phyloP scores from a whole-genome alignment of 2,797 vertebrate genomes.

The Diglossa cyanea region DNA sequence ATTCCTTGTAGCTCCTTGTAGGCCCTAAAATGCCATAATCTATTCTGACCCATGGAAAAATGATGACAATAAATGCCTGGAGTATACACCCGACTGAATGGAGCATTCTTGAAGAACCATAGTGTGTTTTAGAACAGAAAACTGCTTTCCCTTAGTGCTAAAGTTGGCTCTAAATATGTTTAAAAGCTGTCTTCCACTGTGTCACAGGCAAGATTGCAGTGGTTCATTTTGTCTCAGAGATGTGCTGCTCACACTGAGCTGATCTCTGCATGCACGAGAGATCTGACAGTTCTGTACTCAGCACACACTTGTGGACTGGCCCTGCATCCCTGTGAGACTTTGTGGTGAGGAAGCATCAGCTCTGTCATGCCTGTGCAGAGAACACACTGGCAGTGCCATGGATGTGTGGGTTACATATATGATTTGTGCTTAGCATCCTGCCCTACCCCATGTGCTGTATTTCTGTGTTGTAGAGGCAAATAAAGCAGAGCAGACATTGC shows the following conservation, averaged over 20 bases:
- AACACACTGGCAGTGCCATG: neutral
- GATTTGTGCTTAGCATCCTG: neutral
- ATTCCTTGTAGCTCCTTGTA: neutral
- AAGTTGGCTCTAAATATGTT: neutral
- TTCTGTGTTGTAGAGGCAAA: neutral
- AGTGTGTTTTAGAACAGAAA: neutral
- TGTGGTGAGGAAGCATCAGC: neutral
- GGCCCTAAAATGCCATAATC: neutral
- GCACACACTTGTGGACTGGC: neutral
- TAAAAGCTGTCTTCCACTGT: neutral
- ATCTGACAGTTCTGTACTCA: neutral
- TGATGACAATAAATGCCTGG: neutral
- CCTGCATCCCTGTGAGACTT: neutral
- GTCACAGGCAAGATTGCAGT: neutral
- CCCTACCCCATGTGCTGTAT: neutral
- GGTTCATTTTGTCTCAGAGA: neutral
- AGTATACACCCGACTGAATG: neutral
- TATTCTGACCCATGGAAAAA: neutral
- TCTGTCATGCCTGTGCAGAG: rapidly evolving
- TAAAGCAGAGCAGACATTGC: neutral
- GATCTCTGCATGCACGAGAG: neutral
- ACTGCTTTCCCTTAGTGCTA: neutral
- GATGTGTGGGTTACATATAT: neutral
- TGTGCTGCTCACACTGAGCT: neutral
- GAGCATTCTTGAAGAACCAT: neutral